Evolutionary conservation across 2,888 invertebrate genomes (phyloP).

Genomic region (Deroplatys truncata): DNA sequence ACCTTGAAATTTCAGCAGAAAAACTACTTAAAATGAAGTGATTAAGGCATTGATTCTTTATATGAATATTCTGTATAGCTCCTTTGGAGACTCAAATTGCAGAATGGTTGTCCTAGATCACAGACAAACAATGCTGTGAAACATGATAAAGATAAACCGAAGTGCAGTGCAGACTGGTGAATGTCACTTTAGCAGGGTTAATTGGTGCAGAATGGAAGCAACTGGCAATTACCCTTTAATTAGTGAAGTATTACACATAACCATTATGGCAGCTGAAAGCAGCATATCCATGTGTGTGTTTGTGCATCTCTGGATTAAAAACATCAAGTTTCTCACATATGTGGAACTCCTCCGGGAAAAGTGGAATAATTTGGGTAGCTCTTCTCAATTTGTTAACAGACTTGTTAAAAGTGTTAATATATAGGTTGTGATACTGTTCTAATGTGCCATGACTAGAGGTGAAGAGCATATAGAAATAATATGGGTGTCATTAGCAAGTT

Average conservation of each 20-base stretch:
- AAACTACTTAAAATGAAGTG: not conserved
- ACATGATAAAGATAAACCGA: not conserved
- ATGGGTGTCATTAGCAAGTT: not conserved
- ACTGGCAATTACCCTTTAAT: not conserved
- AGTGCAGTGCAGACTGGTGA: not conserved
- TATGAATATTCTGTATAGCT: not conserved
- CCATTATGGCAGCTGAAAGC: not conserved
- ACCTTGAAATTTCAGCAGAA: not conserved
- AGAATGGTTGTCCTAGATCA: not conserved
- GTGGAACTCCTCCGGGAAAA: not conserved
- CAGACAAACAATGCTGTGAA: not conserved
- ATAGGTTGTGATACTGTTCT: conserved; percentile 27
- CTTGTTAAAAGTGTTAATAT: not conserved
- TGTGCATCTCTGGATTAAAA: not conserved
- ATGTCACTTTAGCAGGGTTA: not conserved
- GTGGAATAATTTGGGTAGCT: not conserved
- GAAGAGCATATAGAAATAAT: not conserved
- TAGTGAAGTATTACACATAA: not conserved
- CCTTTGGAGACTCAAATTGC: not conserved
- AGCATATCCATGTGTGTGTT: not conserved
- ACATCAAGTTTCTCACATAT: not conserved
- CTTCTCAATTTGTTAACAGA: not conserved
- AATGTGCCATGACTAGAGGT: conserved; percentile 20
- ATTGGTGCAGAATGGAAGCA: not conserved
- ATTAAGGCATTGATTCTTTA: not conserved